Base-by-base conservation (phyloP, 2,797 vertebrate genomes). In the Vultur gryphus region DNA sequence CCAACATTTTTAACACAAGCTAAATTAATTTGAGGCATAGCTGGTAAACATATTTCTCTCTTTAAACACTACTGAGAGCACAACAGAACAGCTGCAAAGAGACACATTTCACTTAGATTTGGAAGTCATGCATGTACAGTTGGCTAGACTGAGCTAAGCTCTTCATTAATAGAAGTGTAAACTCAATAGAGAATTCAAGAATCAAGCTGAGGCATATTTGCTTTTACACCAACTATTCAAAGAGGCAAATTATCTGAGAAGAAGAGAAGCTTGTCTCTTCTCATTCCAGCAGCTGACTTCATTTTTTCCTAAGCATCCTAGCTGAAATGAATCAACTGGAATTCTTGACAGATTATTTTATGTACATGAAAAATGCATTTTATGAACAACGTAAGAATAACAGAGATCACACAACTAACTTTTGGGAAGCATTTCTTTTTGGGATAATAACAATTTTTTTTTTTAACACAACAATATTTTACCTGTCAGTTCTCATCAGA, bases 161-260 rank as follows among this genome's bases (percentile, higher is more conserved):
- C 95, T 96, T 97, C 93, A 92, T 96, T 97, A 97, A 96, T 83
- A 90, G 87, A 94, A 95, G 65, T 75, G 71, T 80, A 95, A 97
- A 96, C 82, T 96, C 94, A 43, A 81, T 16, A 96, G 96, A 96
- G 87, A 96, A 97, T 93, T 75, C 59, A 91, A 92, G 95, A 97
- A 77, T 78, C 65, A 76, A 89, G 89, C 73, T 57, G 73, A 97
- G 84, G 79, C 43, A 14, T 88, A 88, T 89, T 96, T 95, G 90
- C 93, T 96, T 91, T 93, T 85, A 81, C 78, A 96, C 33, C 19
- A 71, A 61, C 89, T 89, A 93, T 91, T 97, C 82, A 81, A 86
- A 96, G 58, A 94, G 77, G 73, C 57, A 90, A 87, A 90, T 95
- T 69, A 94, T 92, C 97, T 96, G 79, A 81, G 77, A 89, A 89